Conservation (phyloP, 2,888 invertebrate species). For the Eupithecia subfuscata region DNA sequence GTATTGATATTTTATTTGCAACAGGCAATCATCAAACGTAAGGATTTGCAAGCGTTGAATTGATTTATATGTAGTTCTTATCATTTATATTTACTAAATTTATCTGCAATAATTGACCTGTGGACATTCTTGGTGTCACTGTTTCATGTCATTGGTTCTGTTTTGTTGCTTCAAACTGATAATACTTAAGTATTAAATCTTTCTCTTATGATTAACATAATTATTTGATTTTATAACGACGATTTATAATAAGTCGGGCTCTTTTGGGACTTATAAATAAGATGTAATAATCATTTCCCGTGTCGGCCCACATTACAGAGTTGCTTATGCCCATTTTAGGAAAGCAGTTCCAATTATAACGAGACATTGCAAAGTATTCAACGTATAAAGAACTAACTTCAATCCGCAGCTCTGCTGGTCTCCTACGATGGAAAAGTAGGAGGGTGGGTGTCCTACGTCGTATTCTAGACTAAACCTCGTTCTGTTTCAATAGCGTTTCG, state of each 20-base stretch:
- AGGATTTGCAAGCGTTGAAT: constrained; percentile 54
- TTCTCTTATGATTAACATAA: constrained; percentile 27
- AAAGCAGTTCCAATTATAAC: constrained; percentile 15
- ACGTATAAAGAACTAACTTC: constrained; percentile 1
- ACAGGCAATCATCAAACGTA: constrained; percentile 46
- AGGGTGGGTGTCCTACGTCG: background rate
- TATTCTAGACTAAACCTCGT: background rate
- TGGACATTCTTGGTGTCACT: constrained; percentile 64
- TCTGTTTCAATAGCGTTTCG: background rate
- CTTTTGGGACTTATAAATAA: background rate
- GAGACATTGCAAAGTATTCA: constrained; percentile 10
- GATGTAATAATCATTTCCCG: constrained; percentile 9
- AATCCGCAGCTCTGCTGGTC: constrained; percentile 1
- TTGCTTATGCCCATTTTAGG: constrained; percentile 8
- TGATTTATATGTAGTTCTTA: constrained; percentile 59
- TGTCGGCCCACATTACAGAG: constrained; percentile 2
- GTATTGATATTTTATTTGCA: constrained; percentile 1
- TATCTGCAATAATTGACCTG: constrained; percentile 66
- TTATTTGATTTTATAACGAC: constrained; percentile 9
- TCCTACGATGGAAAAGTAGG: background rate
- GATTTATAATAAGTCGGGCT: background rate
- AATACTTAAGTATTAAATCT: constrained; percentile 39
- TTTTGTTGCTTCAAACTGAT: constrained; percentile 54
- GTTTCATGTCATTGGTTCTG: constrained; percentile 61
- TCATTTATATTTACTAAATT: constrained; percentile 61